These are phyloP conservation scores for Nephrotoma guestfalica DNA, from an alignment of 2,888 invertebrate genomes.

Conservation along the genomic window DNA sequence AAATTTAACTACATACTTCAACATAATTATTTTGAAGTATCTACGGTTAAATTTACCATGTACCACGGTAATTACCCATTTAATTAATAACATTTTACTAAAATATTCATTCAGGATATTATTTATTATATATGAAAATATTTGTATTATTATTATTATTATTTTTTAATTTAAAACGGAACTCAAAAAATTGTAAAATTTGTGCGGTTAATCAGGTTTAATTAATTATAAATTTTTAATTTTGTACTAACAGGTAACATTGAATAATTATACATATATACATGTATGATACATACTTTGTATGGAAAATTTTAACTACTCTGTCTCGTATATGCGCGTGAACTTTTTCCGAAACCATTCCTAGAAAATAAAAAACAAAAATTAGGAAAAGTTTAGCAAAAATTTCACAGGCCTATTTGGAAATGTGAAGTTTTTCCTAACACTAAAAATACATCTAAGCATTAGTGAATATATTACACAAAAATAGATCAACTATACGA, in stretches of 20 bases:
- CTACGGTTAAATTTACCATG: background rate
- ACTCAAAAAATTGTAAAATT: background rate
- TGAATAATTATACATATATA: too few relatives aligned
- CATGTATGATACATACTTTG: too few relatives aligned
- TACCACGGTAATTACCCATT: background rate
- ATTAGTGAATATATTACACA: too few relatives aligned
- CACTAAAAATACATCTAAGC: too few relatives aligned
- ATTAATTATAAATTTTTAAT: background rate
- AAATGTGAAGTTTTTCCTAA: too few relatives aligned
- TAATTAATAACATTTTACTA: background rate
- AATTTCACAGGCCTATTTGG: too few relatives aligned
- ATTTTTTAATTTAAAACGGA: background rate
- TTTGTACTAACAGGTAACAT: background rate
- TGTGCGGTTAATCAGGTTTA: background rate
- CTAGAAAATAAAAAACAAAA: too few relatives aligned
- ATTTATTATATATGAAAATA: background rate
- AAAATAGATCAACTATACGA: too few relatives aligned
- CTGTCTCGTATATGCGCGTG: too few relatives aligned
- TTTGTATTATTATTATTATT: background rate
- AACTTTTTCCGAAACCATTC: too few relatives aligned
- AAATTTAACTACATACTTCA: background rate
- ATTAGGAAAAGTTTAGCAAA: too few relatives aligned
- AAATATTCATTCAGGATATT: background rate
- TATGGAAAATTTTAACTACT: too few relatives aligned
- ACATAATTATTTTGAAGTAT: background rate